Conservation (phyloP, 2,113 vertebrate species). For the Echinops telfairi region DNA sequence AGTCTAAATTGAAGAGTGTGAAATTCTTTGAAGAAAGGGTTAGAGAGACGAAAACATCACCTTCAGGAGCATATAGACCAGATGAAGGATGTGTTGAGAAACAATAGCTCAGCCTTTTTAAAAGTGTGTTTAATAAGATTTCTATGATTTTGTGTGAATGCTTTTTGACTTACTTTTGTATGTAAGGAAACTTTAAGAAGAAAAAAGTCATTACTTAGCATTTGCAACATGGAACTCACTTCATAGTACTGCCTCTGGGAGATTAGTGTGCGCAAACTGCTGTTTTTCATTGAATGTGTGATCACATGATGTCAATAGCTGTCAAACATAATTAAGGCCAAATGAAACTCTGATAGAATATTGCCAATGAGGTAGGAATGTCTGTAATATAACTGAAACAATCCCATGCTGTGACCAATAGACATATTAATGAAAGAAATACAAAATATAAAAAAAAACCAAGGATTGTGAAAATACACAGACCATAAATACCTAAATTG, state of each 20-base stretch:
- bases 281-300: background rate
- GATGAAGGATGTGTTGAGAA: too few species aligned
- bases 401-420: conserved; percentile 26
- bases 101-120: too few species aligned
- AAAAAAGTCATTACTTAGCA: background rate
- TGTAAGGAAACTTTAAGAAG: background rate
- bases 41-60: too few species aligned
- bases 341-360: conserved; percentile 39
- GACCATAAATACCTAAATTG: background rate
- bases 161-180: too few species aligned
- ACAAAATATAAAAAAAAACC: background rate
- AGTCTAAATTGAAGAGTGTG: too few species aligned
- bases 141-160: too few species aligned
- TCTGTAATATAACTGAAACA: conserved; percentile 30
- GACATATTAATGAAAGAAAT: conserved; percentile 33
- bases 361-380: background rate
- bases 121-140: too few species aligned
- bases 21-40: too few species aligned
- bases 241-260: background rate
- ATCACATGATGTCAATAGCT: background rate
- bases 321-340: conserved; percentile 19
- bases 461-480: conserved; percentile 56
- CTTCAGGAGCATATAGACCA: too few species aligned
- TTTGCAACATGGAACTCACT: background rate
- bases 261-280: background rate